These are phyloP conservation scores for Hydriomena furcata DNA, from an alignment of 2,888 invertebrate genomes.

Conservation along the genomic window DNA sequence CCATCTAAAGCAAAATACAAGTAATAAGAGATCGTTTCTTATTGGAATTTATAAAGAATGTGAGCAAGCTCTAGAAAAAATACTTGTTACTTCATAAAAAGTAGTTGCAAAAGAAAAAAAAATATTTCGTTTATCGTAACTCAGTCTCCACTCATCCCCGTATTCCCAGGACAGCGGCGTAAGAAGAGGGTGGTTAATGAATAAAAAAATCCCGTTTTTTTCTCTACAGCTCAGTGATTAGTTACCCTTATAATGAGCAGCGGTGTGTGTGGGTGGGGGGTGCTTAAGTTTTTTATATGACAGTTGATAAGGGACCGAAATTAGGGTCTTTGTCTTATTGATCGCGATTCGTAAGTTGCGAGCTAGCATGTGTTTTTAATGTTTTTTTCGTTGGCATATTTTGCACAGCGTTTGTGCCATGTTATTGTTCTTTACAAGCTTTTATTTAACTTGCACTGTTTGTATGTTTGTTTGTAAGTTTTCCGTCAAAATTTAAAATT, in stretches of 20 bases:
- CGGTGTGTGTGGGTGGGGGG: constrained; percentile 64
- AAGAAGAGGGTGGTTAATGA: constrained; percentile 82
- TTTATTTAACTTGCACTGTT: no score
- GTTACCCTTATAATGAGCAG: constrained; percentile 81
- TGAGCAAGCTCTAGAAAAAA: neutral
- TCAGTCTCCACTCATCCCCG: constrained; percentile 43
- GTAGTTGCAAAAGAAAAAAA: neutral
- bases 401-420: neutral
- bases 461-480: no score
- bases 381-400: constrained; percentile 1
- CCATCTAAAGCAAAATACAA: neutral
- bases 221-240: constrained; percentile 80
- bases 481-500: no score
- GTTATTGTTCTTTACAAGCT: neutral
- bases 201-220: constrained; percentile 81
- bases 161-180: constrained; percentile 64
- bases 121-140: neutral
- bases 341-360: constrained; percentile 44
- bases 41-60: neutral
- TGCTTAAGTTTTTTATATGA: constrained; percentile 66
- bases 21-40: neutral
- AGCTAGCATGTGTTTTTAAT: constrained; percentile 24
- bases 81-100: no score
- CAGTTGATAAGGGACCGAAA: constrained; percentile 71
- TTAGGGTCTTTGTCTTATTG: constrained; percentile 67